phyloP scores from a whole-genome alignment of 2,797 vertebrate genomes.

The Poeciliopsis gracilis region DNA sequence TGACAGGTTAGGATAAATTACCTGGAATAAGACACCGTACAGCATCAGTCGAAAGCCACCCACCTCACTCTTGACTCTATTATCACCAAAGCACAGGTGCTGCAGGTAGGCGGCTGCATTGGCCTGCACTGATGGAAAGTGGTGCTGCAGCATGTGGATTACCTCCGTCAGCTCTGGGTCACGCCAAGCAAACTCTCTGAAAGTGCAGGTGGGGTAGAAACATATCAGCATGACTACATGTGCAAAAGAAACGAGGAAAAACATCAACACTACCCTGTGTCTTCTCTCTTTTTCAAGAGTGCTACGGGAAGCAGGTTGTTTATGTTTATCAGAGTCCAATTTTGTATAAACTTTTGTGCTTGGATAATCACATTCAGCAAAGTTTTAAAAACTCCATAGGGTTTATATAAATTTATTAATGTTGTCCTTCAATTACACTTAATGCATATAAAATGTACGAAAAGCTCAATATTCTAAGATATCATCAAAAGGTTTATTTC shows the following conservation, averaged over 20 bases:
- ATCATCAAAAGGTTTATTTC: neutral
- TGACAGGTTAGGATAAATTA: neutral
- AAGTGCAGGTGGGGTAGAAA: conserved; percentile 46
- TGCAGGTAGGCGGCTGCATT: conserved; percentile 97
- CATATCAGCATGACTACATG: conserved; percentile 32
- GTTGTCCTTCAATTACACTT: neutral
- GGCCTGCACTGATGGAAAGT: conserved; percentile 96
- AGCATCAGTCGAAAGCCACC: conserved; percentile 8
- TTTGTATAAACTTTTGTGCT: neutral
- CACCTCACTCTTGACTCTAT: conserved; percentile 93
- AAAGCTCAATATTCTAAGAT: neutral
- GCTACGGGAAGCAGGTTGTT: neutral
- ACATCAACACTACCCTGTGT: neutral
- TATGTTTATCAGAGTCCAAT: neutral
- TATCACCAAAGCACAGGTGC: conserved; percentile 96
- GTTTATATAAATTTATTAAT: neutral
- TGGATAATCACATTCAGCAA: neutral
- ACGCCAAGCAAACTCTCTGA: conserved; percentile 96
- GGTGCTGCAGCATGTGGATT: conserved; percentile 99
- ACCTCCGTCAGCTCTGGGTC: conserved; percentile 95
- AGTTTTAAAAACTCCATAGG: neutral
- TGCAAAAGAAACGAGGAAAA: neutral
- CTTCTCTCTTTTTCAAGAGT: neutral
- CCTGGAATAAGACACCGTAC: neutral
- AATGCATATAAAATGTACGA: neutral